Percentiles rank a stretch among this genome's conserved stretches.
Evolutionary conservation across 1,140 invertebrate species (phyloP).

Genomic region (Steinernema khuongi): DNA sequence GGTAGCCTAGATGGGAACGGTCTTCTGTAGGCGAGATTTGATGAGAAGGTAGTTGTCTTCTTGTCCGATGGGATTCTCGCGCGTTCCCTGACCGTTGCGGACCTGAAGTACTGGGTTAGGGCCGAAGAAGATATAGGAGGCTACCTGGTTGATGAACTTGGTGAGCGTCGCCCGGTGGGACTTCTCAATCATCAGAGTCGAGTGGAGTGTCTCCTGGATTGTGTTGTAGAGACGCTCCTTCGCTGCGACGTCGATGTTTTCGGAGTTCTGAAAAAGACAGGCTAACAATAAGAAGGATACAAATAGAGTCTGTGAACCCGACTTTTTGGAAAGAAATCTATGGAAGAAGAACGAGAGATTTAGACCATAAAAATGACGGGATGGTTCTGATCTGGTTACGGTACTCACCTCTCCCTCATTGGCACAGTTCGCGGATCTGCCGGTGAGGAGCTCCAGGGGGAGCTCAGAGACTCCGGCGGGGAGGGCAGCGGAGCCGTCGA

Average conservation of each 20-base stretch:
- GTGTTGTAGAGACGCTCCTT: neutral
- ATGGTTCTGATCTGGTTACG: no score
- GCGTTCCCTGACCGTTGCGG: neutral
- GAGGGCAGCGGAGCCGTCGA: neutral
- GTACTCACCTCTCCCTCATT: neutral
- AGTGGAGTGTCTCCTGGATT: slow-evolving; percentile 2
- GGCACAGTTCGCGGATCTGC: neutral
- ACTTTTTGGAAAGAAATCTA: no score
- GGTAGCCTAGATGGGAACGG: neutral
- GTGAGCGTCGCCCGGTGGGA: neutral
- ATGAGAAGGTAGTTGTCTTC: slow-evolving; percentile 12
- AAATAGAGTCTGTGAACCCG: no score
- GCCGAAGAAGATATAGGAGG: neutral
- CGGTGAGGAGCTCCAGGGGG: neutral
- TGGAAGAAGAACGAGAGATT: neutral
- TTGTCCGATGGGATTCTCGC: neutral
- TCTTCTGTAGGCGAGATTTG: neutral
- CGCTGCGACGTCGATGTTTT: neutral
- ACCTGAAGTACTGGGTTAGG: neutral
- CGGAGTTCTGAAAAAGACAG: neutral
- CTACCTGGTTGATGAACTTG: slow-evolving; percentile 9
- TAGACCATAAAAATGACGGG: no score
- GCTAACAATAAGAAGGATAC: no score
- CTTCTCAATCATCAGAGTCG: neutral
- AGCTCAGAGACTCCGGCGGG: neutral